Evolutionary conservation across 2,888 invertebrate genomes (phyloP), one percentile per base, ranked within the genome.

Genomic region (Philhelius pedissequus): DNA sequence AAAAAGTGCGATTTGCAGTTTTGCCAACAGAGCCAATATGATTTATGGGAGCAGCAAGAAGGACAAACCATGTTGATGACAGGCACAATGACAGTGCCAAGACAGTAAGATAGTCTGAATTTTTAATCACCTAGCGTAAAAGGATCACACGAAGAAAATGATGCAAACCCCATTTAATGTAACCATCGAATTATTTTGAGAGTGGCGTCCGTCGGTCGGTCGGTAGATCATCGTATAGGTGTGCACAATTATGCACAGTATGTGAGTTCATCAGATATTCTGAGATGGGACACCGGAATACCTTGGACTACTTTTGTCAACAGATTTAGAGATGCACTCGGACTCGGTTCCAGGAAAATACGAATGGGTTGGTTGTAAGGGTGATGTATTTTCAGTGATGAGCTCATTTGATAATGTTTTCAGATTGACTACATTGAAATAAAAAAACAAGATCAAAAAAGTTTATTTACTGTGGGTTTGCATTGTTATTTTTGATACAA

Each of bases 291-390:
- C 15, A 69, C 73, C 73, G 50, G 78, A 83, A 54, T 43, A 73
- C 82, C 82, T 83, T 83, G 82, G 40, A 69, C 78, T 78, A 83
- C 78, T 73, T 82, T 32, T 50, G 32, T 52, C 60, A 56, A 45
- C 54, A 50, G 35, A 76, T 77, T 62, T 78, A 69, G 73, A 83
- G 78, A 74, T 83, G 78, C 43, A 69, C 18, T 35, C 45, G 43
- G 25, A 69, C 18, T 35, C 45, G 43, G 25, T 74, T 83, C 82
- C 82, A 74, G 78, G 78, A 82, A 82, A 77, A 82, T 56, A 43
- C 50, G 3, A 62, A 40, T 30, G 30, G 15, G 15, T 54, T 45
- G 27, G 38, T n/a, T 27, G 13, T 69, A 69, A 73, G 40, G 71
- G 71, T 66, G 77, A 52, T 40, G 22, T 73, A 78, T 77, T 78